phyloP scores from a whole-genome alignment of 2,113 vertebrate genomes.

The Cheilinus undulatus region DNA sequence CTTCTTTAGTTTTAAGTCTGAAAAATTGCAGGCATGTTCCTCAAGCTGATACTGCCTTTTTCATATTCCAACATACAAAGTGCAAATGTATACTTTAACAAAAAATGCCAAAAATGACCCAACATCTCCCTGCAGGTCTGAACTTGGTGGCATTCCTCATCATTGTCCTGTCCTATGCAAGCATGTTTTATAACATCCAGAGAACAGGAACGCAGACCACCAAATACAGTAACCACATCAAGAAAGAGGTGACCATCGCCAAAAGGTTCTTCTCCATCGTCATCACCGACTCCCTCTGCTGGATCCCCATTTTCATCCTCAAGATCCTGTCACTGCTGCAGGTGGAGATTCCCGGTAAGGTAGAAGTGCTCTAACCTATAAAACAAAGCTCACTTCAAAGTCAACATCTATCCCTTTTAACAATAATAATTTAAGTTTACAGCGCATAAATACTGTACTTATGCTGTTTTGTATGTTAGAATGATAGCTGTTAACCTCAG shows the following conservation, averaged over 20 bases:
- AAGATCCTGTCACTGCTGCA: conserved; percentile 95
- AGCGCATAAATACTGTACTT: no score
- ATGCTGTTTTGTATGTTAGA: no score
- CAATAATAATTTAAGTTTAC: no score
- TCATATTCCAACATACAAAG: no score
- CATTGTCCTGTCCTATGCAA: conserved; percentile 95
- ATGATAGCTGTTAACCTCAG: no score
- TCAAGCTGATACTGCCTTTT: no score
- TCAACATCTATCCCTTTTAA: no score
- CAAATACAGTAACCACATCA: conserved; percentile 94
- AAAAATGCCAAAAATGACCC: conserved; percentile 7
- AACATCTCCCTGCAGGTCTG: conserved; percentile 84
- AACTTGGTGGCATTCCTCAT: conserved; percentile 95
- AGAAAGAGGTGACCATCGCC: conserved; percentile 94
- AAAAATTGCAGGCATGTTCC: no score
- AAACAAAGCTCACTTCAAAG: no score
- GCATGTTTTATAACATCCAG: conserved; percentile 98
- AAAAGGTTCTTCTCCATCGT: conserved; percentile 98
- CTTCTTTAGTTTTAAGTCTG: not conserved
- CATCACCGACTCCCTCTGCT: conserved; percentile 96
- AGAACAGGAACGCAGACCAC: conserved; percentile 90
- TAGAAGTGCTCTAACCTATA: conserved; percentile 19
- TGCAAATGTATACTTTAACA: not conserved
- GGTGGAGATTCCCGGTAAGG: conserved; percentile 95
- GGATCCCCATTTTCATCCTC: conserved; percentile 97